phyloP scores from a whole-genome alignment of 2,113 vertebrate genomes.

The Trogon surrucura region DNA sequence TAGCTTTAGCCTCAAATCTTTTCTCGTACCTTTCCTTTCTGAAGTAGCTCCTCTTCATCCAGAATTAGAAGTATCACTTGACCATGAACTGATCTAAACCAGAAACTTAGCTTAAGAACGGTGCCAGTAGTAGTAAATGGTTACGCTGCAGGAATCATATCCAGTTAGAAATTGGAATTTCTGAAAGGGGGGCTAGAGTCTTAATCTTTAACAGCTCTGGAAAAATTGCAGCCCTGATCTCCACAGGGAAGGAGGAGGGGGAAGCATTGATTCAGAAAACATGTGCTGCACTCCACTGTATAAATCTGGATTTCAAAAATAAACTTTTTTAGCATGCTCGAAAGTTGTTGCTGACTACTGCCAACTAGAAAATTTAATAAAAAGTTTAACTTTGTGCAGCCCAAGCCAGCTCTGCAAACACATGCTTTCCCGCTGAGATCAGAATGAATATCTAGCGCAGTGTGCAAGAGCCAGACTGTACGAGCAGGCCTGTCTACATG shows the following conservation, averaged over 20 bases:
- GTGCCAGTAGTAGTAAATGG: conserved; percentile 1
- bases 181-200: not conserved
- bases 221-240: conserved; percentile 31
- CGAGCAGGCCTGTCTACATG: conserved; percentile 22
- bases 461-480: conserved; percentile 42
- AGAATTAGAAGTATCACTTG: not conserved
- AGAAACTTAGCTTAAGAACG: not conserved
- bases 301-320: conserved; percentile 66
- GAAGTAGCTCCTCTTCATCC: not conserved
- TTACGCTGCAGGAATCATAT: conserved; percentile 21
- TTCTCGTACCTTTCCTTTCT: not conserved
- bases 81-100: not conserved
- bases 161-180: conserved; percentile 50
- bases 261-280: conserved; percentile 61
- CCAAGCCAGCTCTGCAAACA: conserved; percentile 56
- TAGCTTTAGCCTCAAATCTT: not conserved
- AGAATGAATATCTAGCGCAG: not conserved
- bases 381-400: conserved; percentile 43
- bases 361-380: conserved; percentile 63
- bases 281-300: conserved; percentile 31
- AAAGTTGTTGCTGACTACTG: conserved; percentile 59
- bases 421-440: conserved; percentile 64
- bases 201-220: conserved; percentile 53
- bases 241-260: conserved; percentile 27
- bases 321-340: conserved; percentile 42